phyloP scores from a whole-genome alignment of 2,113 vertebrate genomes.

The Hippocampus barbouri region DNA sequence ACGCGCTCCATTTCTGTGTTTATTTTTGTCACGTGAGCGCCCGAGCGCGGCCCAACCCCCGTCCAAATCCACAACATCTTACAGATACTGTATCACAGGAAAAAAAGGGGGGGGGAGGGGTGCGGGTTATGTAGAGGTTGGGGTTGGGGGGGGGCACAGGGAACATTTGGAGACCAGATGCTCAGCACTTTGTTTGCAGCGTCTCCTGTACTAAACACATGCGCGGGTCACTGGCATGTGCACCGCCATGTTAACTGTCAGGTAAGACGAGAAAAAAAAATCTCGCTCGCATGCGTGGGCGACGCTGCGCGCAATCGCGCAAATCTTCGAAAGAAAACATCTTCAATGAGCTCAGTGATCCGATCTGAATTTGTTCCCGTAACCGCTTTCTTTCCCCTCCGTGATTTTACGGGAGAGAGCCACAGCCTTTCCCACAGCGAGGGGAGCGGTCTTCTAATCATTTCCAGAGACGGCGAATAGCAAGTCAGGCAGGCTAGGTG shows the following conservation, averaged over 20 bases:
- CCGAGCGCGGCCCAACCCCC: conserved; percentile 48
- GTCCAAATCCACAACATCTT: conserved; percentile 65
- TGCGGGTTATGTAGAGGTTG: not conserved
- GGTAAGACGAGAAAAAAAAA: conserved; percentile 46
- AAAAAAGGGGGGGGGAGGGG: conserved; percentile 21
- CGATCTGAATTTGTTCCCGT: conserved; percentile 31
- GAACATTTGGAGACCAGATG: conserved; percentile 79
- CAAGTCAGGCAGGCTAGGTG: conserved; percentile 59
- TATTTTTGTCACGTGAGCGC: conserved; percentile 74
- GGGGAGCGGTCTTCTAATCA: conserved; percentile 72
- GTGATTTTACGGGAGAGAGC: conserved; percentile 57
- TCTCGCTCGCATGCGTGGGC: conserved; percentile 16
- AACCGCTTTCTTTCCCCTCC: conserved; percentile 65
- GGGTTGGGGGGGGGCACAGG: conserved; percentile 47
- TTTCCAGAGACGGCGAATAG: conserved; percentile 69
- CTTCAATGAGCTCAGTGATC: not conserved
- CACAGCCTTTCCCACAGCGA: conserved; percentile 68
- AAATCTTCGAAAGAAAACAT: not conserved
- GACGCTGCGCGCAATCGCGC: not conserved
- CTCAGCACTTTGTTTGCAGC: conserved; percentile 60
- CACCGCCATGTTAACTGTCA: conserved; percentile 41
- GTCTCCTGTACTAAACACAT: conserved; percentile 52
- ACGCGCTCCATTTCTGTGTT: conserved; percentile 66
- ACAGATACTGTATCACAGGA: conserved; percentile 56
- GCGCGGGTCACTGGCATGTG: conserved; percentile 49